phyloP scores from a whole-genome alignment of 1,140 invertebrate species.

The Lordiphosa collinella region DNA sequence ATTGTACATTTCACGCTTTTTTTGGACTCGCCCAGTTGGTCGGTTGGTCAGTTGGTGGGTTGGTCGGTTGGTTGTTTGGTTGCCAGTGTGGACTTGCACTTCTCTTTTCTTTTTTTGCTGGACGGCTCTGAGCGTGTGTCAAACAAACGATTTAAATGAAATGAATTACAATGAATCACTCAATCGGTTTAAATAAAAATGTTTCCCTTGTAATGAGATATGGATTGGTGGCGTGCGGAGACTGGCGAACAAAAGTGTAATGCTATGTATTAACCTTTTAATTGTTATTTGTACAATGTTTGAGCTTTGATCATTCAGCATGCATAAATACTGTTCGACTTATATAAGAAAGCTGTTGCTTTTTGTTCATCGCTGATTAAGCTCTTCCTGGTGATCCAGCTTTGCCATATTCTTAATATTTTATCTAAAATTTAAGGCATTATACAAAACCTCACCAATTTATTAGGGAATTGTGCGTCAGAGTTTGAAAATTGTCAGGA shows the following conservation, averaged over 20 bases:
- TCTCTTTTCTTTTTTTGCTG: slow-evolving; percentile 15
- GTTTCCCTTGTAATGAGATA: slow-evolving; percentile 71
- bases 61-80: slow-evolving; percentile 21
- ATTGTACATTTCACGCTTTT: slow-evolving; percentile 61
- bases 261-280: not conserved
- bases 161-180: slow-evolving; percentile 74
- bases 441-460: too few relatives aligned
- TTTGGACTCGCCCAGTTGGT: slow-evolving; percentile 22
- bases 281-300: too few relatives aligned
- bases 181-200: slow-evolving; percentile 72
- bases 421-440: too few relatives aligned
- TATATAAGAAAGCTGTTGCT: too few relatives aligned
- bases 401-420: too few relatives aligned
- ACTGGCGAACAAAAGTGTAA: slow-evolving; percentile 11
- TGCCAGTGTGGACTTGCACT: not conserved
- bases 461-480: too few relatives aligned
- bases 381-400: too few relatives aligned
- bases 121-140: slow-evolving; percentile 43
- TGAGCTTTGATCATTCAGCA: too few relatives aligned
- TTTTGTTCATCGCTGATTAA: too few relatives aligned
- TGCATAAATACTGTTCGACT: too few relatives aligned
- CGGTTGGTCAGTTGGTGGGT: slow-evolving; percentile 16
- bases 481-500: too few relatives aligned
- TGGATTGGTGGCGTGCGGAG: slow-evolving; percentile 1
- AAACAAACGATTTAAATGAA: slow-evolving; percentile 76